Evolutionary conservation across 2,113 vertebrate species (phyloP).

Genomic region (Asarcornis scutulata): DNA sequence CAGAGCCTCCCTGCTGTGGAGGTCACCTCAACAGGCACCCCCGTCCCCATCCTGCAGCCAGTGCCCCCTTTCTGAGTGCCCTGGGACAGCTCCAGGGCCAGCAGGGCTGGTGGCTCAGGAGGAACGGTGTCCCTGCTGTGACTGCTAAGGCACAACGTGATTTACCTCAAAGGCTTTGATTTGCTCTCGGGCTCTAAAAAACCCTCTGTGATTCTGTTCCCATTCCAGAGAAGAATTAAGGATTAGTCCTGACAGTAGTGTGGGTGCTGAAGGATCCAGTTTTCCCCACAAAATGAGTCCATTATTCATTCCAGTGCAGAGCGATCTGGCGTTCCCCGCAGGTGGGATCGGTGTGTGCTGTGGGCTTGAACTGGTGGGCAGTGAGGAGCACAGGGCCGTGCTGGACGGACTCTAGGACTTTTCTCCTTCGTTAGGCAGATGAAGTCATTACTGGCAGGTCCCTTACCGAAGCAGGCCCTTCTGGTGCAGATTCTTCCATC

Average conservation of each 20-base stretch:
- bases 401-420: background rate
- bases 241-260: background rate
- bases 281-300: background rate
- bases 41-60: background rate
- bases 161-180: background rate
- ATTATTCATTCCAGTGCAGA: background rate
- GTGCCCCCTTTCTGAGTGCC: background rate
- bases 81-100: background rate
- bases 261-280: background rate
- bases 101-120: accelerated
- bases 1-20: background rate
- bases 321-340: background rate
- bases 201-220: background rate
- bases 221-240: background rate
- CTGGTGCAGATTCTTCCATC: background rate
- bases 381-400: background rate
- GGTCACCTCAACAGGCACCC: accelerated
- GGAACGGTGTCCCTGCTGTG: background rate
- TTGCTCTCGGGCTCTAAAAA: background rate
- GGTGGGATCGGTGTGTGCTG: background rate
- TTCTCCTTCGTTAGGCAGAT: background rate
- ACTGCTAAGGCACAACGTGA: background rate
- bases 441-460: background rate
- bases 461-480: background rate
- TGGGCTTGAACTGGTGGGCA: background rate